phyloP scores from a whole-genome alignment of 2,113 vertebrate genomes.

The Pedetes capensis region DNA sequence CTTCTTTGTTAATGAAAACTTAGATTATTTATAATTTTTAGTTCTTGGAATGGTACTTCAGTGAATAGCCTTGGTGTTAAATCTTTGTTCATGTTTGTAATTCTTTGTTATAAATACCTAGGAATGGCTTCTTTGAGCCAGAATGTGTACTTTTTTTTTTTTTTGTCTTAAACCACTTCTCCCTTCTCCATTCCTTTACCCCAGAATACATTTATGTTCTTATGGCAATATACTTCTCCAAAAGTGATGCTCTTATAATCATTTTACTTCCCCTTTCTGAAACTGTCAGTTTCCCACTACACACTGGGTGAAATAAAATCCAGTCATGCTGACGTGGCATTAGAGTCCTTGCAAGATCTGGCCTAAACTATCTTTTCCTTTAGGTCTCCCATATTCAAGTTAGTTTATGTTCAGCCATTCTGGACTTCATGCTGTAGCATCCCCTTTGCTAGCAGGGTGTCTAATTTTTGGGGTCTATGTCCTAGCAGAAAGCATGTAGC shows the following conservation, averaged over 20 bases:
- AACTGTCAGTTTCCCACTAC: neutral
- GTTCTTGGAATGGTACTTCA: neutral
- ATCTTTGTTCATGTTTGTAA: neutral
- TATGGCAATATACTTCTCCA: conserved; percentile 11
- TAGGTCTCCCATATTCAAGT: neutral
- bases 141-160: neutral
- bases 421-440: too few species aligned
- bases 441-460: neutral
- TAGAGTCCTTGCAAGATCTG: neutral
- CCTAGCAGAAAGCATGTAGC: neutral
- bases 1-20: neutral
- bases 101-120: neutral
- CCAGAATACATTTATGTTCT: neutral
- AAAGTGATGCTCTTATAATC: neutral
- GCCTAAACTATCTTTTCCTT: neutral
- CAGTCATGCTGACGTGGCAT: neutral
- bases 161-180: neutral
- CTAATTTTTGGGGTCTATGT: neutral
- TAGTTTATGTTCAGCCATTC: neutral
- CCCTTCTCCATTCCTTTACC: neutral
- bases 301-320: neutral
- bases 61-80: neutral
- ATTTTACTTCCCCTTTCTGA: neutral
- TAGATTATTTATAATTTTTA: neutral
- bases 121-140: neutral